Conservation (phyloP, 1,140 invertebrate species). For the Heliconius melpomene region DNA sequence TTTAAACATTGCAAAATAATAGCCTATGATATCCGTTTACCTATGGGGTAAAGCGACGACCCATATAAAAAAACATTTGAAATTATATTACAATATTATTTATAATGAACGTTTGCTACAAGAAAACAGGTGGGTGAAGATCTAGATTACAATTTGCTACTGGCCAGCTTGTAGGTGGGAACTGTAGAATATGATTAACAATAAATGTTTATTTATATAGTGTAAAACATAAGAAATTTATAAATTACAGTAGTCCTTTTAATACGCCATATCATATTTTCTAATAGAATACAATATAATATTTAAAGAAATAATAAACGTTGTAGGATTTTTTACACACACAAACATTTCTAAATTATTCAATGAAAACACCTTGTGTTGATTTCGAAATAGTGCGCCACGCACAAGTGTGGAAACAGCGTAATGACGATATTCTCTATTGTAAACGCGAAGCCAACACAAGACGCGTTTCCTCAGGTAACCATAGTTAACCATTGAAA, state of each 20-base stretch:
- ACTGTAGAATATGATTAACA: too few species aligned
- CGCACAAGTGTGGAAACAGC: slow-evolving; percentile 70
- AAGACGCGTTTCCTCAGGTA: slow-evolving; percentile 59
- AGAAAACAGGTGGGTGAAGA: slow-evolving; percentile 48
- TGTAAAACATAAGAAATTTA: too few species aligned
- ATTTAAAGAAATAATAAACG: background rate
- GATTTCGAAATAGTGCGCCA: slow-evolving; percentile 72
- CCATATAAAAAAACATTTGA: too few species aligned
- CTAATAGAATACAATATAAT: background rate
- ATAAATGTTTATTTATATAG: too few species aligned
- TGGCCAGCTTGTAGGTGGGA: slow-evolving; percentile 34
- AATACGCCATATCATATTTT: too few species aligned
- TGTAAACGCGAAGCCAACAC: slow-evolving; percentile 64
- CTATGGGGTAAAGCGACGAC: too few species aligned
- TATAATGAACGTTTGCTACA: background rate
- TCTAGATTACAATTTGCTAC: slow-evolving; percentile 45
- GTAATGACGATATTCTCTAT: slow-evolving; percentile 66
- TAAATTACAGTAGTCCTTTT: too few species aligned
- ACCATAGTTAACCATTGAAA: slow-evolving; percentile 61
- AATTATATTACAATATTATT: too few species aligned
- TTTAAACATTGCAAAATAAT: too few species aligned
- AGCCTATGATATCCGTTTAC: too few species aligned
- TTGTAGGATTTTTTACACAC: background rate
- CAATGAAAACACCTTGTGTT: slow-evolving; percentile 45
- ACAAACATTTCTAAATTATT: background rate